A percentile compares a stretch with the other conserved stretches of the same genome.
These are phyloP conservation scores for Pseudopipra pipra DNA, from an alignment of 2,113 vertebrate genomes.

Conservation along the genomic window DNA sequence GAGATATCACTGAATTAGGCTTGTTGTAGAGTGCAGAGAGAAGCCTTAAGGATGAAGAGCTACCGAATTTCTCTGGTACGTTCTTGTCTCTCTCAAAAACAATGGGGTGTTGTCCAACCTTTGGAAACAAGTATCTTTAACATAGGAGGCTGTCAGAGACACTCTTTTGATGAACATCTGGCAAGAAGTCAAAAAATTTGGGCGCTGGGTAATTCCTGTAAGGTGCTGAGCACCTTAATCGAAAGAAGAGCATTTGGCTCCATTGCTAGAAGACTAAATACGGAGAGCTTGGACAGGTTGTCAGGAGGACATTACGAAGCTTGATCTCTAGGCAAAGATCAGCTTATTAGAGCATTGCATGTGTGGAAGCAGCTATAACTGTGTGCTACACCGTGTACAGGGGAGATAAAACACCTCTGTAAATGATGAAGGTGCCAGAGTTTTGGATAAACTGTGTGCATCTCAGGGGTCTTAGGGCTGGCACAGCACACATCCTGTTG, in stretches of 20 bases:
- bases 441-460: neutral
- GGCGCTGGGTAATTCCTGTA: neutral
- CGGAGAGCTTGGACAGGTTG: neutral
- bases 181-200: neutral
- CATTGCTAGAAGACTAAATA: neutral
- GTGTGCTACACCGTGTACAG: neutral
- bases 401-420: neutral
- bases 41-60: neutral
- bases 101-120: neutral
- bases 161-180: neutral
- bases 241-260: neutral
- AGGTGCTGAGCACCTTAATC: neutral
- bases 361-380: neutral
- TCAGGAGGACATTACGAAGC: neutral
- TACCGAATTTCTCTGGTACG: accelerated
- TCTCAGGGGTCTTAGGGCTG: neutral
- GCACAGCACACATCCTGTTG: neutral
- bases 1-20: neutral
- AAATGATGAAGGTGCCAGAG: neutral
- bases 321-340: neutral
- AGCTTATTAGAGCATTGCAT: neutral
- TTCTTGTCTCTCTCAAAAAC: neutral
- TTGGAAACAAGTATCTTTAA: neutral
- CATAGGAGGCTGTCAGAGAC: neutral
- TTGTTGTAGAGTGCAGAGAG: neutral